Percentiles rank a stretch among this genome's conserved stretches.
phyloP scores from a whole-genome alignment of 35 echinoderm and acorn worm species.

The Diadema setosum region DNA sequence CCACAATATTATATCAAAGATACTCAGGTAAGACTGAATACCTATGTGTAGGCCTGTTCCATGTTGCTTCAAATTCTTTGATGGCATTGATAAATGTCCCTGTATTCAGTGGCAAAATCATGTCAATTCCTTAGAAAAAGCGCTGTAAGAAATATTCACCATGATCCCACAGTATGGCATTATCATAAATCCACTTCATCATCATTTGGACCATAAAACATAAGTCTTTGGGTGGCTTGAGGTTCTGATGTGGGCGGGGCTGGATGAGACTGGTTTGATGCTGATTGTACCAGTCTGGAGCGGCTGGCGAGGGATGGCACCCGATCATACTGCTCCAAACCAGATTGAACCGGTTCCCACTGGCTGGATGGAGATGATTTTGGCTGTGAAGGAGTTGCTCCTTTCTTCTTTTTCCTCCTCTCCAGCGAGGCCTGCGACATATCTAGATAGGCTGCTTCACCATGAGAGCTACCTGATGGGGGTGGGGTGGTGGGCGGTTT shows the following conservation, averaged over 20 bases:
- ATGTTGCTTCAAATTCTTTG: no score
- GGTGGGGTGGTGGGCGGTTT: background rate
- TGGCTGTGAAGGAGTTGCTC: no score
- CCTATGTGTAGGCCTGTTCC: no score
- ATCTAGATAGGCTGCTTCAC: conserved; percentile 2
- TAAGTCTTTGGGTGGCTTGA: background rate
- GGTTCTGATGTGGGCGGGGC: background rate
- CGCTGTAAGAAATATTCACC: no score
- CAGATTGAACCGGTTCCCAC: background rate
- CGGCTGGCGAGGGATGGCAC: background rate
- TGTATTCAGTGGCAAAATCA: no score
- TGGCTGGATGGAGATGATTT: background rate
- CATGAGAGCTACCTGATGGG: background rate
- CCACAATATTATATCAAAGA: no score
- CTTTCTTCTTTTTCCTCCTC: background rate
- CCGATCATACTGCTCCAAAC: background rate
- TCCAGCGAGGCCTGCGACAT: conserved; percentile 1
- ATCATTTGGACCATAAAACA: background rate
- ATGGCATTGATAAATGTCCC: no score
- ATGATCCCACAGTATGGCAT: background rate
- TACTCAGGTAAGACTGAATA: no score
- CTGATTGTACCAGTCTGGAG: background rate
- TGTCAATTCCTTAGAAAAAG: no score
- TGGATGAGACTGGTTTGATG: background rate
- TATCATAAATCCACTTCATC: background rate